A percentile compares a stretch with the other conserved stretches of the same genome.
phyloP scores from a whole-genome alignment of 2,113 vertebrate species.

The Dryoscopus gambensis region DNA sequence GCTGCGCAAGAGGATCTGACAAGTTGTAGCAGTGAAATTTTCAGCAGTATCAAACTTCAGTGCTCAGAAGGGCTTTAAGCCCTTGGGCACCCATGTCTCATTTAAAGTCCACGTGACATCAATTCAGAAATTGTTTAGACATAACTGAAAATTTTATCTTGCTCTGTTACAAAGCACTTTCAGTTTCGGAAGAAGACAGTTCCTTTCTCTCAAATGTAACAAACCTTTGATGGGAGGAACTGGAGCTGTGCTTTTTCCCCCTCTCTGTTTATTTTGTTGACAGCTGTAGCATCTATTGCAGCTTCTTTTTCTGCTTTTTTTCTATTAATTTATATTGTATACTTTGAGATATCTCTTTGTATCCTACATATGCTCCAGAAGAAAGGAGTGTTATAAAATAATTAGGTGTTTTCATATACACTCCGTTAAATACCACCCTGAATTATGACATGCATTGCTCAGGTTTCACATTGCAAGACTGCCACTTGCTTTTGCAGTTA shows the following conservation, averaged over 20 bases:
- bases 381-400: constrained; percentile 74
- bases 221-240: constrained; percentile 13
- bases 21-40: constrained; percentile 8
- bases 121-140: background rate
- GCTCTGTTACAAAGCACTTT: background rate
- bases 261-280: constrained; percentile 22
- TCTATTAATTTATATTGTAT: constrained; percentile 61
- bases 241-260: constrained; percentile 16
- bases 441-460: constrained; percentile 74
- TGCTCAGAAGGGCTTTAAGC: constrained; percentile 18
- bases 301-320: constrained; percentile 31
- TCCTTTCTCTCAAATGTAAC: constrained; percentile 11
- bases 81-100: background rate
- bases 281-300: constrained; percentile 43
- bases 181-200: background rate
- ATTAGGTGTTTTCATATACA: constrained; percentile 74
- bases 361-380: constrained; percentile 67
- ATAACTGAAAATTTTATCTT: background rate
- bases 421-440: constrained; percentile 73
- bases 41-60: background rate
- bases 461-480: constrained; percentile 77
- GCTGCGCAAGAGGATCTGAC: background rate
- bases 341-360: constrained; percentile 56
- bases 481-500: constrained; percentile 71
- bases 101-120: background rate